Base-by-base conservation (phyloP, 2,797 vertebrate genomes). In the Chaunax sp. region DNA sequence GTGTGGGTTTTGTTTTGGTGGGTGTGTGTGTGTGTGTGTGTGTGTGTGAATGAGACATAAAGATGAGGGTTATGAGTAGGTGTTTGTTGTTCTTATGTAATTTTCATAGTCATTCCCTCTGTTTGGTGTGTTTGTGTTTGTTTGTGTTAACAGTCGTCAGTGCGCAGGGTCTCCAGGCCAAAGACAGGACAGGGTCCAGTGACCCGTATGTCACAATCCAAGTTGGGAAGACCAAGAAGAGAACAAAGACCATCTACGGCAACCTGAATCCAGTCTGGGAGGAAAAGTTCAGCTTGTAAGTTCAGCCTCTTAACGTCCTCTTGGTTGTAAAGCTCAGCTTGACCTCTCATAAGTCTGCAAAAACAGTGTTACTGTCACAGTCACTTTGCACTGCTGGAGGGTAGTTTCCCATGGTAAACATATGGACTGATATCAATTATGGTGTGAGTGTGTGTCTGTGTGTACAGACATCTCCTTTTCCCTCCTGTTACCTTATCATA, bases 181-280 rank as follows among this genome's bases (percentile, higher is more conserved):
- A 99, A 85, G 98, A 99, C 92, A 94, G 97, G 82, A 99, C 97
- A 0, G 98, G 98, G 25, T 97, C 97, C 88, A 99, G 97, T 1
- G 98, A 99, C 81, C 98, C 98, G 0, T 99, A 99, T 0, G 98
- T 99, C 81, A 99, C 97, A 0, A 97, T 99, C 74, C 98, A 99
- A 90, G 97, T 99, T 14, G 97, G 97, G 41, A 99, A 99, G 90
- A 98, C 96, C 45, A 99, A 98, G 91, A 99, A 96, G 89, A 95
- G 97, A 61, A 99, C 98, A 30, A 99, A 99, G 89, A 99, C 98
- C 0, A 98, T 99, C 83, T 99, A 97, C 40, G 96, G 97, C 14
- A 99, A 99, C 89, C 92, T 99, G 69, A 99, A 99, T 88, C 98
- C 98, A 0, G 91, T 99, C 55, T 99, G 98, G 98, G 97, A 99